These are phyloP conservation scores for Gallinago stenura DNA, from an alignment of 2,797 vertebrate species.

Conservation along the genomic window DNA sequence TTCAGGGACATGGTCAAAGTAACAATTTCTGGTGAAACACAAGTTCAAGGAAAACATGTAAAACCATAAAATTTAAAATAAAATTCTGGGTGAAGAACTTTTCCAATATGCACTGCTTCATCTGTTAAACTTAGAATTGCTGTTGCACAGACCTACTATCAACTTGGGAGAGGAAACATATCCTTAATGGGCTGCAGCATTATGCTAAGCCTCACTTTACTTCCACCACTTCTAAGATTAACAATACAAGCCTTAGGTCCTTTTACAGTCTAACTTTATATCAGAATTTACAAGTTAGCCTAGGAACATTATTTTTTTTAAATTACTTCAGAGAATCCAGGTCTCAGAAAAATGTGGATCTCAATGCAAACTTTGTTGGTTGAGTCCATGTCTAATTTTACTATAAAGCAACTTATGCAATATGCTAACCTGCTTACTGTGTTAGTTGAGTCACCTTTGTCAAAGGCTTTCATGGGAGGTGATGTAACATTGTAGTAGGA, in stretches of 20 bases:
- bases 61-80: neutral
- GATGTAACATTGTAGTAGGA: conserved; percentile 22
- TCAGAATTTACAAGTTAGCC: neutral
- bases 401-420: conserved; percentile 10
- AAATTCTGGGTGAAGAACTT: neutral
- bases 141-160: neutral
- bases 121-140: neutral
- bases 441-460: neutral
- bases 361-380: neutral
- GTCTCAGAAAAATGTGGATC: neutral
- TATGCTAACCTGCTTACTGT: neutral
- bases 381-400: neutral
- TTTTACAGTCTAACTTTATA: neutral
- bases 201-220: neutral
- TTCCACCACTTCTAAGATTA: neutral
- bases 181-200: neutral
- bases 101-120: neutral
- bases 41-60: neutral
- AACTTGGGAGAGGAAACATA: neutral
- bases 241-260: neutral
- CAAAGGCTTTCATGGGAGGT: neutral
- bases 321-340: neutral
- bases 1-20: neutral
- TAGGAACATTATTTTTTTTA: neutral
- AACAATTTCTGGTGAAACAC: neutral